Evolutionary conservation across 30 jellyfish, hydroid and myxozoan genomes (phyloP).

Genomic region (Turritopsis dohrnii): DNA sequence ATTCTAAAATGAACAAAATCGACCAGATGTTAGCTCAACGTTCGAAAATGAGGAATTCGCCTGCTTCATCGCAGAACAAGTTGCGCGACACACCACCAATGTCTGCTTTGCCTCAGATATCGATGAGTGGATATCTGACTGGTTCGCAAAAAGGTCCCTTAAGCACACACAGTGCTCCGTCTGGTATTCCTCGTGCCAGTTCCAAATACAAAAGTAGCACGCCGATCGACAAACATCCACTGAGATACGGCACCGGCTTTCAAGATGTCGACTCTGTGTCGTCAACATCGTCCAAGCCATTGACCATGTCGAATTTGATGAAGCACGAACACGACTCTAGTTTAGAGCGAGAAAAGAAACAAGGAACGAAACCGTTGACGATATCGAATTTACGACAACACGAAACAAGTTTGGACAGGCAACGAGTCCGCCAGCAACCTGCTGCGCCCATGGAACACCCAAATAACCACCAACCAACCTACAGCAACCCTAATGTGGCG

Average conservation of each 20-base stretch:
- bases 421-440: constrained; percentile 38
- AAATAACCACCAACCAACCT: not conserved
- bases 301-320: constrained; percentile 78
- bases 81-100: constrained; percentile 74
- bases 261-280: constrained; percentile 54
- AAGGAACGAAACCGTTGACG: constrained; percentile 65
- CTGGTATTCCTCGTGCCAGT: constrained; percentile 49
- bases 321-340: constrained; percentile 93
- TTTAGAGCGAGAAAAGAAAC: constrained; percentile 77
- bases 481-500: constrained; percentile 3
- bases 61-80: constrained; percentile 49
- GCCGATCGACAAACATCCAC: constrained; percentile 28
- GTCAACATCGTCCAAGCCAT: constrained; percentile 54
- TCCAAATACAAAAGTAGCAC: constrained; percentile 34
- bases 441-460: constrained; percentile 13
- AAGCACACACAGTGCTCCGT: constrained; percentile 57
- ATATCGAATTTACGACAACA: constrained; percentile 79
- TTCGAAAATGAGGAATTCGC: constrained; percentile 46
- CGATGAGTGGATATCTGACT: constrained; percentile 83
- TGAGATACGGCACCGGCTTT: constrained; percentile 55
- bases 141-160: constrained; percentile 71
- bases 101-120: constrained; percentile 66
- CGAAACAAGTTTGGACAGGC: constrained; percentile 88
- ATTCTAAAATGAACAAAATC: constrained; percentile 79
- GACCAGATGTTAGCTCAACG: constrained; percentile 91